phyloP scores from a whole-genome alignment of 2,888 invertebrate genomes.

The Ophonus ardosiacus region DNA sequence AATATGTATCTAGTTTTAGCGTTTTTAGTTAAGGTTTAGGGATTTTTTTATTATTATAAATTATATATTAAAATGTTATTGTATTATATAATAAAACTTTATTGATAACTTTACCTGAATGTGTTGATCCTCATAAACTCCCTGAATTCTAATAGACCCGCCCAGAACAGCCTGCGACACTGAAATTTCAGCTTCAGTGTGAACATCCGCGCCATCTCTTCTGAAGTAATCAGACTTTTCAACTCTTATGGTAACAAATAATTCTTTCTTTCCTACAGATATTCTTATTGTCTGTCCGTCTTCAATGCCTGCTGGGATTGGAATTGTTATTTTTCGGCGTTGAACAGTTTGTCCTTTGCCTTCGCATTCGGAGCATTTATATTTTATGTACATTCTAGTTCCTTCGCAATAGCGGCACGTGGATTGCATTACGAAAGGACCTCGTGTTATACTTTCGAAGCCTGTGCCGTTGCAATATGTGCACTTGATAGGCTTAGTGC shows the following conservation, averaged over 20 bases:
- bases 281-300: slow-evolving; percentile 98
- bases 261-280: slow-evolving; percentile 92
- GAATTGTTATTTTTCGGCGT: slow-evolving; percentile 92
- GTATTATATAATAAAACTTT: slow-evolving; percentile 9
- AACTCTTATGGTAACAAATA: slow-evolving; percentile 96
- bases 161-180: slow-evolving; percentile 95
- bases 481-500: slow-evolving; percentile 94
- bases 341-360: slow-evolving; percentile 93
- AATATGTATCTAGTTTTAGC: too few relatives aligned
- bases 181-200: slow-evolving; percentile 95
- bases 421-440: slow-evolving; percentile 97
- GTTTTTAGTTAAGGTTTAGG: too few relatives aligned
- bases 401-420: slow-evolving; percentile 96
- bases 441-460: slow-evolving; percentile 90
- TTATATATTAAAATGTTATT: slow-evolving; percentile 21
- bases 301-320: slow-evolving; percentile 97
- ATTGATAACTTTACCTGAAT: slow-evolving; percentile 82
- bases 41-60: too few relatives aligned
- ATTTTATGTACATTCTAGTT: slow-evolving; percentile 89
- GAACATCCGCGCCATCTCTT: slow-evolving; percentile 96
- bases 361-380: slow-evolving; percentile 94
- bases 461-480: slow-evolving; percentile 97
- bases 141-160: slow-evolving; percentile 93
- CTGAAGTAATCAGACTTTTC: slow-evolving; percentile 92
- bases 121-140: slow-evolving; percentile 96